Conservation (phyloP, 2,888 invertebrate genomes). For the Hecatera dysodea region DNA sequence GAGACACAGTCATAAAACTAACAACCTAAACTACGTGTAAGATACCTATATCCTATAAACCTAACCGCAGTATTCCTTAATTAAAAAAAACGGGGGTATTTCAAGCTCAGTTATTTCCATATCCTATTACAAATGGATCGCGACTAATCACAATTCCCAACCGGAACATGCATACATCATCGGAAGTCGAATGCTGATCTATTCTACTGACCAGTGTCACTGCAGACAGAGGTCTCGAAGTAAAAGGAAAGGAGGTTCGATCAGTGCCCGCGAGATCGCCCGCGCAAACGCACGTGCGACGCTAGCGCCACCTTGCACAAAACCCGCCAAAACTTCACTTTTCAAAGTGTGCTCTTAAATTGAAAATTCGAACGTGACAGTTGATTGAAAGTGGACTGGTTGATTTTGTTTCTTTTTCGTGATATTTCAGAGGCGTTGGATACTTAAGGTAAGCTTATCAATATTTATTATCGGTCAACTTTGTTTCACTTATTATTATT, state of each 20-base stretch:
- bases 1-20: not conserved
- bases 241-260: slow-evolving; percentile 81
- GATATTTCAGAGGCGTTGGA: slow-evolving; percentile 67
- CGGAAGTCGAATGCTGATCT: slow-evolving; percentile 78
- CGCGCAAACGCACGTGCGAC: slow-evolving; percentile 77
- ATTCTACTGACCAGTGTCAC: slow-evolving; percentile 78
- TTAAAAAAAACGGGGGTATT: slow-evolving; percentile 42
- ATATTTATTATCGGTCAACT: slow-evolving; percentile 60
- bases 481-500: slow-evolving; percentile 37
- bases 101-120: slow-evolving; percentile 40
- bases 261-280: slow-evolving; percentile 86
- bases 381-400: slow-evolving; percentile 76
- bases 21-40: not conserved
- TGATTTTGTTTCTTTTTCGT: slow-evolving; percentile 69
- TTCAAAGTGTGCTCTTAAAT: slow-evolving; percentile 71
- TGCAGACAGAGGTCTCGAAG: slow-evolving; percentile 75
- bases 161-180: slow-evolving; percentile 85
- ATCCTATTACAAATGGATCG: slow-evolving; percentile 62
- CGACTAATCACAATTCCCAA: slow-evolving; percentile 66
- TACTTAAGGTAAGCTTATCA: slow-evolving; percentile 74
- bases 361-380: slow-evolving; percentile 71
- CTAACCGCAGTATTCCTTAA: slow-evolving; percentile 35
- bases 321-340: slow-evolving; percentile 76
- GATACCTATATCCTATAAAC: slow-evolving; percentile 11
- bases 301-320: slow-evolving; percentile 62